These are phyloP conservation scores for Electrona antarctica DNA, from an alignment of 2,113 vertebrate species.

Conservation along the genomic window DNA sequence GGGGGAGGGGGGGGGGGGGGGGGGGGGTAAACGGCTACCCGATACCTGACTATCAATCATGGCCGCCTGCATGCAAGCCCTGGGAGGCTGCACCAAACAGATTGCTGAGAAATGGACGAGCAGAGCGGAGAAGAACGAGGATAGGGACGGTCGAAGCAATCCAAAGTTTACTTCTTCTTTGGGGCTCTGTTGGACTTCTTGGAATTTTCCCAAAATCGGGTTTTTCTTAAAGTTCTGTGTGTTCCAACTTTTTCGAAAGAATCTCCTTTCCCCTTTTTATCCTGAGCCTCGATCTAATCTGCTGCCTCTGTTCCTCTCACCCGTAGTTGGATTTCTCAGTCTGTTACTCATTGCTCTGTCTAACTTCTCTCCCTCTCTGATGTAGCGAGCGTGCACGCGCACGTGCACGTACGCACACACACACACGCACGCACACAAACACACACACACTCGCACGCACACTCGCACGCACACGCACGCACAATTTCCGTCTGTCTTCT, in stretches of 20 bases:
- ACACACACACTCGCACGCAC: background rate
- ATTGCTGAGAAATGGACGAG: constrained; percentile 73
- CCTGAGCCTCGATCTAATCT: background rate
- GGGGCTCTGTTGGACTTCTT: background rate
- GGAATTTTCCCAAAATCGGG: no score
- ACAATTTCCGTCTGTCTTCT: constrained; percentile 49
- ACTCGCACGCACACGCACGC: background rate
- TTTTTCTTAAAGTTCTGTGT: no score
- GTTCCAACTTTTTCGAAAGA: no score
- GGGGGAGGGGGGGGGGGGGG: constrained; percentile 23
- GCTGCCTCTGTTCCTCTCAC: constrained; percentile 9
- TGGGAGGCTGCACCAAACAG: constrained; percentile 52
- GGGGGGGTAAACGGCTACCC: constrained; percentile 62
- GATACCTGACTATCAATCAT: constrained; percentile 75
- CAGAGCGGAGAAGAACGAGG: background rate
- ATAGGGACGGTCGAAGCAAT: background rate
- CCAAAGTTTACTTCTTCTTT: background rate
- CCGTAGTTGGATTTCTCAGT: constrained; percentile 27
- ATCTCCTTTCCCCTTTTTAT: background rate
- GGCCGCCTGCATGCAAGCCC: constrained; percentile 58
- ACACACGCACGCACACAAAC: background rate
- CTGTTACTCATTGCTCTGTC: constrained; percentile 1
- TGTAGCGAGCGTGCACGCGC: no score
- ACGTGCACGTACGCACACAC: background rate
- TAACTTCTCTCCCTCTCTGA: no score